Percentiles rank a stretch among this genome's conserved stretches.
Evolutionary conservation across 1,140 invertebrate genomes (phyloP).

Genomic region (Armadillidium nasatum): DNA sequence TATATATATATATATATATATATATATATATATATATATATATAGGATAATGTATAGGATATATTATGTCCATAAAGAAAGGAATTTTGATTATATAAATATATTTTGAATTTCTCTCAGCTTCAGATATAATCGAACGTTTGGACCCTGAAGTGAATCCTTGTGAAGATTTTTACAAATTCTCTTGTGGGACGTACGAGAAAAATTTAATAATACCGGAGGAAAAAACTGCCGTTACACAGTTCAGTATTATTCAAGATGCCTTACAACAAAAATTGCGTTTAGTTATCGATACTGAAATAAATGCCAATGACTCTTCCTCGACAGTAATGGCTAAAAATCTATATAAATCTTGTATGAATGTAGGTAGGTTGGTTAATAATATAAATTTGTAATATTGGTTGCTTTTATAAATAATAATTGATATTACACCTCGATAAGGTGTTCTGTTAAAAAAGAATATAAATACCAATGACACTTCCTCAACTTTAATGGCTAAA

Average conservation of each 20-base stretch:
- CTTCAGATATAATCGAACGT: constrained; percentile 50
- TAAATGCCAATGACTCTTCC: constrained; percentile 60
- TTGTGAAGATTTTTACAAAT: constrained; percentile 84
- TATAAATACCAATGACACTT: constrained; percentile 59
- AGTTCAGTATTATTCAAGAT: constrained; percentile 74
- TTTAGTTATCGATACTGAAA: constrained; percentile 65
- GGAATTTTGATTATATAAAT: too few species aligned
- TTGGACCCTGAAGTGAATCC: constrained; percentile 72
- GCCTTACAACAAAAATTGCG: constrained; percentile 72
- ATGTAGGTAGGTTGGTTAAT: constrained; percentile 60
- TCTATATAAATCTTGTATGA: constrained; percentile 79
- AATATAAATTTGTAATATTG: too few species aligned
- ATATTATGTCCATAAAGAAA: too few species aligned
- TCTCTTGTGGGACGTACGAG: constrained; percentile 71
- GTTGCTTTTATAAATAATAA: too few species aligned
- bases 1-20: too few species aligned
- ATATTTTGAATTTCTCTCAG: constrained; percentile 5
- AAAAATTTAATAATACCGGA: constrained; percentile 68
- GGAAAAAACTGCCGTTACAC: constrained; percentile 71
- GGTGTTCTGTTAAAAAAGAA: too few species aligned
- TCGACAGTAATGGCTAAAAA: constrained; percentile 71
- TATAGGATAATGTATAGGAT: too few species aligned
- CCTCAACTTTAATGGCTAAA: constrained; percentile 69
- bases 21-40: too few species aligned
- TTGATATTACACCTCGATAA: too few species aligned